A percentile compares a stretch with the other conserved stretches of the same genome.
Evolutionary conservation across 2,797 vertebrate species (phyloP).

Genomic region (Xenops minutus): DNA sequence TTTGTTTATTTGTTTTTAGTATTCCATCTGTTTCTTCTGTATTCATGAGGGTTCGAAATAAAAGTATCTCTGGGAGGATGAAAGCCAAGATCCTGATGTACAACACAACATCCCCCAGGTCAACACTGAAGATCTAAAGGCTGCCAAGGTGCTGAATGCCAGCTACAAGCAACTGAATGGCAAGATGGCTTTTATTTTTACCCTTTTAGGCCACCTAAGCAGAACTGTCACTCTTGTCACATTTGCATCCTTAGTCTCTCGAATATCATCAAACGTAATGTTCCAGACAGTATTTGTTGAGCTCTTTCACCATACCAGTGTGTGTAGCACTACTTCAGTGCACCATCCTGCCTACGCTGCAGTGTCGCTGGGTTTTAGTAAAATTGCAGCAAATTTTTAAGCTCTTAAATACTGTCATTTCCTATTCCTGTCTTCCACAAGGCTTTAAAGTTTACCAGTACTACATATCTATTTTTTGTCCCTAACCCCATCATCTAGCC

Average conservation of each 20-base stretch:
- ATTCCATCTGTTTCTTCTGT: not conserved
- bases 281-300: not conserved
- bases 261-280: not conserved
- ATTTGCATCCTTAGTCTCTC: not conserved
- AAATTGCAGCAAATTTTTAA: not conserved
- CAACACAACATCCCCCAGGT: not conserved
- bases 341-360: not conserved
- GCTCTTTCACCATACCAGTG: not conserved
- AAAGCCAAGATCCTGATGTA: not conserved
- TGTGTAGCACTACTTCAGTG: not conserved
- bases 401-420: not conserved
- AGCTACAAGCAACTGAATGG: not conserved
- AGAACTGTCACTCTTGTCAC: not conserved
- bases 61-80: not conserved
- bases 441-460: slow-evolving; percentile 1
- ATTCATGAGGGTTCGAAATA: not conserved
- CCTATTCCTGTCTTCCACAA: not conserved
- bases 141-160: not conserved
- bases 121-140: not conserved
- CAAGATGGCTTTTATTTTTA: not conserved
- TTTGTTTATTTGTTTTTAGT: not conserved
- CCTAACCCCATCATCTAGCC: not conserved
- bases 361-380: not conserved
- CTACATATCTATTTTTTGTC: not conserved
- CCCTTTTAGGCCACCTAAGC: not conserved